Evolutionary conservation across 2,797 vertebrate genomes (phyloP), one percentile per base, ranked within the genome.

Genomic region (Garrulus glandarius): DNA sequence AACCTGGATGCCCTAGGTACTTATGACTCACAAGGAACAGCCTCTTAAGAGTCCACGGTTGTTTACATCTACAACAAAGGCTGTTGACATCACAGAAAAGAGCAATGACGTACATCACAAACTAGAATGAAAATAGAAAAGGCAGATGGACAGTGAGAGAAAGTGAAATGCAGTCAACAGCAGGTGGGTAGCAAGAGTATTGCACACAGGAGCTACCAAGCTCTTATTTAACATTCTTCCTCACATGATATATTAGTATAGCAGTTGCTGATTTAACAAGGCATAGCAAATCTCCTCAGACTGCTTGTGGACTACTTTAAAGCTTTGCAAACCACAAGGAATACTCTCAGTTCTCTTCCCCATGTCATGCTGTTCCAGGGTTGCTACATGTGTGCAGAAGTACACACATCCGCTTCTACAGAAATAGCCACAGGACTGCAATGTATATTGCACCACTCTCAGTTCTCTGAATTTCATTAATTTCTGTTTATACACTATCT

Each of bases 1-100:
- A 50, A 52, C 39, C 69, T 84, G n/a, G 47, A 68, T 57, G 72
- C 68, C 59, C 47, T 46, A 20, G 39, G 52, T 65, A 87, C 59
- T 70, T 65, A 61, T 77, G 87, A 95, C 64, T 95, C 96, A 95
- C 69, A 89, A 70, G 57, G 37, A 84, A 70, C 44, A 87, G 49
- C 7, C 24, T 93, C 83, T 47, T 53, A 71, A 64, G 44, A 70
- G 47, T 50, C 34, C 79, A 43, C 34, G 10, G 41, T 22, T 84
- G 37, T 93, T 83, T 89, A 63, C 76, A 80, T 46, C 34, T 77
- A 75, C 52, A 70, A 21, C 10, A 2, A 79, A 79, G 17, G n/a
- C 71, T 71, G 27, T 39, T 78, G 79, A 82, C 89, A 92, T 85
- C 57, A 83, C 39, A 92, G 37, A 60, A 82, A 61, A 77, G 23